Percentiles rank a stretch among this genome's conserved stretches.
These are phyloP conservation scores for Platyura marginata DNA, from an alignment of 1,140 invertebrate genomes.

Conservation along the genomic window DNA sequence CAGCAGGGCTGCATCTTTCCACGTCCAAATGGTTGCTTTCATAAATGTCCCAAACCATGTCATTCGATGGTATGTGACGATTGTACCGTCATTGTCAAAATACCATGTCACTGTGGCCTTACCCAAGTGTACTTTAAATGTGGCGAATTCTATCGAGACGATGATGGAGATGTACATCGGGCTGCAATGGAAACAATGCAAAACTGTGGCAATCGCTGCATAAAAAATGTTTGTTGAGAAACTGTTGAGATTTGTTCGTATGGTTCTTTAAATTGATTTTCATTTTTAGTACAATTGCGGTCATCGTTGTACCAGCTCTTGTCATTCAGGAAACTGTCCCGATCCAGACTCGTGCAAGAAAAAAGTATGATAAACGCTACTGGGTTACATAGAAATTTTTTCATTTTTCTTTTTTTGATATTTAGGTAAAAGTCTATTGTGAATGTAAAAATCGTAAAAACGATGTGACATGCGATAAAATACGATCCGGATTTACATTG, in stretches of 20 bases:
- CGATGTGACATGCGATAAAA: conserved; percentile 48
- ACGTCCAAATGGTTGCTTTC: conserved; percentile 56
- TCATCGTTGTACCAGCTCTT: conserved; percentile 55
- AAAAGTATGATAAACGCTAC: too few species aligned
- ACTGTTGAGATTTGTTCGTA: too few species aligned
- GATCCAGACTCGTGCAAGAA: conserved; percentile 49
- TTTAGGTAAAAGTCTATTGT: conserved; percentile 41
- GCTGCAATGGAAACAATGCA: conserved; percentile 14
- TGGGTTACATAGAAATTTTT: too few species aligned
- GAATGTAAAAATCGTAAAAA: conserved; percentile 46
- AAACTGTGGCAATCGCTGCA: conserved; percentile 50
- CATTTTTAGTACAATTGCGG: conserved; percentile 40
- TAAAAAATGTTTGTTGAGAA: conserved; percentile 57
- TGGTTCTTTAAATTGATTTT: conserved; percentile 8
- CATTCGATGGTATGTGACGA: conserved; percentile 49
- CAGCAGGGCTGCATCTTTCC: conserved; percentile 43
- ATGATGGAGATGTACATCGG: conserved; percentile 16
- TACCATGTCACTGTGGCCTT: conserved; percentile 63
- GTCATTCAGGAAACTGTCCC: conserved; percentile 58
- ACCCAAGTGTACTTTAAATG: conserved; percentile 57
- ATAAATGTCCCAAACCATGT: conserved; percentile 55
- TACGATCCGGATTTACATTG: conserved; percentile 28
- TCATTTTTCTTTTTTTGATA: too few species aligned
- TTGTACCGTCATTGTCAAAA: conserved; percentile 51
- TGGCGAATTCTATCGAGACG: conserved; percentile 34